Evolutionary conservation across 2,113 vertebrate genomes (phyloP), one percentile per base, ranked within the genome.

Genomic region (Cichladusa arquata): DNA sequence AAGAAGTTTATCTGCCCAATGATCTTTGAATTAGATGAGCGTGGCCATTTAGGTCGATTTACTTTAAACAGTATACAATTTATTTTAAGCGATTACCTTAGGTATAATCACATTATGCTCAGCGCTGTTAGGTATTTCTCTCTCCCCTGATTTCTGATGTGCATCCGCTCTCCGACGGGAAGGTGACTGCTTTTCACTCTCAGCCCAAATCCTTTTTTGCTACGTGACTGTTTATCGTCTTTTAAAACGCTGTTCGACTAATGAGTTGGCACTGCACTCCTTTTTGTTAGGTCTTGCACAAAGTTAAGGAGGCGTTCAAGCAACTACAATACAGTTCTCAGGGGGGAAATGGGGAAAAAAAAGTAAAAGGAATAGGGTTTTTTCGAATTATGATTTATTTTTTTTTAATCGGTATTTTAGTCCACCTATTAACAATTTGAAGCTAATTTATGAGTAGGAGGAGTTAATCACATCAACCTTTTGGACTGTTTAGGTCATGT

Each of bases 21-120:
- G 93, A 96, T 96, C 95, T 97, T 83, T 92, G 93, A 94, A 93
- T 95, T 91, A 90, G 76, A 80, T 38, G 90, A 97, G 86, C 69
- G 44, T 95, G 95, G 74, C 87, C 94, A 97, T 95, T 96, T 93
- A 95, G 83, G 88, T 94, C 85, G 82, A 96, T 96, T 96, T 94
- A 88, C 91, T 95, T 96, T 94, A 96, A 97, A 92, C 86, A 92
- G 93, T 73, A 79, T 74, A 90, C 92, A 91, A 93, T 97, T 91
- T 96, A 93, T 97, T 95, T 97, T 87, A 92, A 88, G 86, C 54
- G 78, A 95, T 95, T 97, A 92, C 88, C 65, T 86, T 66, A 92
- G 38, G 62, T 95, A 79, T 94, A 95, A 96, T 89, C 77, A 93
- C 90, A 82, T 93, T 94, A 94, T 24, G 60, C 61, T 36, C 51